These are phyloP conservation scores for Gallirallus australis DNA, from an alignment of 2,797 vertebrate genomes.

Conservation along the genomic window DNA sequence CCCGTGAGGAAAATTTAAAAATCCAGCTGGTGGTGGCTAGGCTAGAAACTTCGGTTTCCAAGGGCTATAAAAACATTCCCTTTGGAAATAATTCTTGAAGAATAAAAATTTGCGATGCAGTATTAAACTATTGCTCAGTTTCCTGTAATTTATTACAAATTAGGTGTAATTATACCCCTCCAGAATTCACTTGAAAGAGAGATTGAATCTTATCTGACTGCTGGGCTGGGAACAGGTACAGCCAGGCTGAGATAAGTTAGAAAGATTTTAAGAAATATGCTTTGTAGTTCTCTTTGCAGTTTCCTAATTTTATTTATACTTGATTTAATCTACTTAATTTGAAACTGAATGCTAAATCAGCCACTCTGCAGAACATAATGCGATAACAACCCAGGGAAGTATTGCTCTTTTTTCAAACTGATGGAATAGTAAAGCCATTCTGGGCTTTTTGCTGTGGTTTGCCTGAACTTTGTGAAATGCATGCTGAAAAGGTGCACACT, in stretches of 20 bases:
- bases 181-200: background rate
- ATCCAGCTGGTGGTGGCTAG: background rate
- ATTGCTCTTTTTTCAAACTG: background rate
- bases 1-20: background rate
- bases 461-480: background rate
- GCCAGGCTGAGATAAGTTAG: background rate
- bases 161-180: background rate
- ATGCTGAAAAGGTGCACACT: accelerated
- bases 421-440: background rate
- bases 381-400: background rate
- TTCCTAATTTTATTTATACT: background rate
- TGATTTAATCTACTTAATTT: background rate
- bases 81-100: background rate
- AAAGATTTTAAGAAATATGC: background rate
- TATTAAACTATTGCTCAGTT: background rate
- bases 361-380: background rate
- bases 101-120: background rate
- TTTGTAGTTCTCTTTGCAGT: background rate
- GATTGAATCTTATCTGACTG: background rate
- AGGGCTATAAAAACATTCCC: background rate
- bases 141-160: background rate
- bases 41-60: background rate
- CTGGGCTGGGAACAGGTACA: background rate
- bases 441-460: background rate
- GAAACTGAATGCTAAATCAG: background rate